Conservation (phyloP, 2,113 vertebrate species). For the Sinocyclocheilus anshuiensis region DNA sequence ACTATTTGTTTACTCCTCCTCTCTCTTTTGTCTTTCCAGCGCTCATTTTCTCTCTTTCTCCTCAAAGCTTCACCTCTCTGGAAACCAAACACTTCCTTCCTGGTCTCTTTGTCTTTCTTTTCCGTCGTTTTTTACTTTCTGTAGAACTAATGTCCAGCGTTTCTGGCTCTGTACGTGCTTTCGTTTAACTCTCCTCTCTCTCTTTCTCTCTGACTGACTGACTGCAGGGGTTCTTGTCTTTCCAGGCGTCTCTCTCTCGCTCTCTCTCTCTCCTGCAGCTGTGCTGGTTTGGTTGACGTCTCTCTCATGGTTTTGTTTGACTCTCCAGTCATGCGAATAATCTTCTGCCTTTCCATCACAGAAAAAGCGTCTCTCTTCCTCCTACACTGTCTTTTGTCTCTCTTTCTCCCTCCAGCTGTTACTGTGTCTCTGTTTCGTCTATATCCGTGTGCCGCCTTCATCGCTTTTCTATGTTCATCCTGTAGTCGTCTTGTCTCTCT, state of each 20-base stretch:
- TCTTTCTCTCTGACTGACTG: conserved; percentile 63
- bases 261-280: not conserved
- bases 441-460: not conserved
- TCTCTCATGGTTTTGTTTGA: too few relatives aligned
- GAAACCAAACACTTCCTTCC: conserved; percentile 51
- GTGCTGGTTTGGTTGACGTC: too few relatives aligned
- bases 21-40: conserved; percentile 60
- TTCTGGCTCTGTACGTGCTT: conserved; percentile 63
- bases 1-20: conserved; percentile 55
- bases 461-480: conserved; percentile 7
- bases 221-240: conserved; percentile 59
- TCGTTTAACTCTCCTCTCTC: conserved; percentile 62
- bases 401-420: conserved; percentile 44
- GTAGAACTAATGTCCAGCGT: conserved; percentile 62
- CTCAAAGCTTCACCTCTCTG: conserved; percentile 40
- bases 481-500: not conserved
- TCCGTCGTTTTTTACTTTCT: conserved; percentile 59
- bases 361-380: too few relatives aligned
- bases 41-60: conserved; percentile 58
- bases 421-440: not conserved
- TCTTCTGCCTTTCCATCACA: too few relatives aligned
- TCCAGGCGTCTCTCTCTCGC: conserved; percentile 47
- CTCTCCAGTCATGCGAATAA: too few relatives aligned
- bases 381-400: not conserved
- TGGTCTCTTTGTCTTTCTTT: conserved; percentile 68